Evolutionary conservation across 2,888 invertebrate species (phyloP).

Genomic region (Campoplex capitator): DNA sequence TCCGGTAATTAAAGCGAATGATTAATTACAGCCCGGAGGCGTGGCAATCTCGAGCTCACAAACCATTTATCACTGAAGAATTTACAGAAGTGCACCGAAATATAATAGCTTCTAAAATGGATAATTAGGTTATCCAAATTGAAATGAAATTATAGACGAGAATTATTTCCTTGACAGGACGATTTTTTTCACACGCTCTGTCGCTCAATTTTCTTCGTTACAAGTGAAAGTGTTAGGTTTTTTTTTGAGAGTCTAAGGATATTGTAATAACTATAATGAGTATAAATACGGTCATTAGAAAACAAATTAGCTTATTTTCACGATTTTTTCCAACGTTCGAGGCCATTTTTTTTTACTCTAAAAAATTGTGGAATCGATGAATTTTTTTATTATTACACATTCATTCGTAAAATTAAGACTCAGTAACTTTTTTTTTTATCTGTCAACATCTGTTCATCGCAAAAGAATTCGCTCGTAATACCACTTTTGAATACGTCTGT

Average conservation of each 20-base stretch:
- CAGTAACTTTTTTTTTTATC: neutral
- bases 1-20: slow-evolving; percentile 80
- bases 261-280: neutral
- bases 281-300: neutral
- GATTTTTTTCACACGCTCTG: neutral
- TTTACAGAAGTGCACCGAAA: slow-evolving; percentile 18
- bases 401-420: neutral
- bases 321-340: neutral
- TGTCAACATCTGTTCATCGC: neutral
- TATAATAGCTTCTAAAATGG: neutral
- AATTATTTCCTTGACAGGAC: neutral
- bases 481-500: neutral
- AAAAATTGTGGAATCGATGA: neutral
- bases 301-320: neutral
- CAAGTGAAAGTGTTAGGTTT: neutral
- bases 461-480: neutral
- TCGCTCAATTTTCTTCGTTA: neutral
- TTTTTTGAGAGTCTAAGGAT: neutral
- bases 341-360: neutral
- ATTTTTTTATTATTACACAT: neutral
- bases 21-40: slow-evolving; percentile 76
- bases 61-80: slow-evolving; percentile 6
- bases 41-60: slow-evolving; percentile 46
- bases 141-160: neutral
- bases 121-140: slow-evolving; percentile 18